phyloP scores from a whole-genome alignment of 2,113 vertebrate species.

The Bos taurus region DNA sequence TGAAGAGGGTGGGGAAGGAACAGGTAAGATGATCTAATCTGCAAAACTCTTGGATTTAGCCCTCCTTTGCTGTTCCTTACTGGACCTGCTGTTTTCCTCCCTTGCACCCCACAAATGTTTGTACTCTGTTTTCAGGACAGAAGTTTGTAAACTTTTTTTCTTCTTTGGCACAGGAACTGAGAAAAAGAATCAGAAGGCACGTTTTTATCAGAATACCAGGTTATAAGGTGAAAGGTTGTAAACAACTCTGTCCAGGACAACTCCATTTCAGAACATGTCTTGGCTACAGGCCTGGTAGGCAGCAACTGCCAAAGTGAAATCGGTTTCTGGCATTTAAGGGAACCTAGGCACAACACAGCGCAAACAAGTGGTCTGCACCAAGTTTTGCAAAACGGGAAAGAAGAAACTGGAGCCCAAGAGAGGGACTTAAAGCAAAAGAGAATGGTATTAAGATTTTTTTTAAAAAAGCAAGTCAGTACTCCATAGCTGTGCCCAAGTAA shows the following conservation, averaged over 20 bases:
- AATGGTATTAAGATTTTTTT: not conserved
- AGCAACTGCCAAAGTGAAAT: constrained; percentile 48
- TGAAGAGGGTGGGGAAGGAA: not conserved
- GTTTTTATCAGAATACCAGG: constrained; percentile 23
- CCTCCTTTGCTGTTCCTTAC: not conserved
- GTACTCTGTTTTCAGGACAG: not conserved
- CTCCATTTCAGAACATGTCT: constrained; percentile 48
- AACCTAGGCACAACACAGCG: not conserved
- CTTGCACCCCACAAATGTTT: not conserved
- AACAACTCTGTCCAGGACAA: constrained; percentile 49
- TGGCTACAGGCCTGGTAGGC: constrained; percentile 45
- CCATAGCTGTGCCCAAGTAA: not conserved
- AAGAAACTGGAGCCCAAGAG: not conserved
- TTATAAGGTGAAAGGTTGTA: constrained; percentile 69
- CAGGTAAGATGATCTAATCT: constrained; percentile 16
- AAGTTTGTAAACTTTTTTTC: not conserved
- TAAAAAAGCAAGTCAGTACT: not conserved
- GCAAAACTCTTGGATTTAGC: not conserved
- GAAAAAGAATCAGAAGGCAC: not conserved
- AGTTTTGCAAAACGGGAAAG: not conserved
- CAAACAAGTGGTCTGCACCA: not conserved
- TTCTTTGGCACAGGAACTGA: constrained; percentile 12
- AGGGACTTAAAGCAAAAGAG: not conserved
- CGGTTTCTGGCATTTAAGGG: constrained; percentile 38
- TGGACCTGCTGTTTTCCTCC: too few relatives aligned